Base-by-base conservation (phyloP, 1,140 invertebrate species). In the Diprion similis region DNA sequence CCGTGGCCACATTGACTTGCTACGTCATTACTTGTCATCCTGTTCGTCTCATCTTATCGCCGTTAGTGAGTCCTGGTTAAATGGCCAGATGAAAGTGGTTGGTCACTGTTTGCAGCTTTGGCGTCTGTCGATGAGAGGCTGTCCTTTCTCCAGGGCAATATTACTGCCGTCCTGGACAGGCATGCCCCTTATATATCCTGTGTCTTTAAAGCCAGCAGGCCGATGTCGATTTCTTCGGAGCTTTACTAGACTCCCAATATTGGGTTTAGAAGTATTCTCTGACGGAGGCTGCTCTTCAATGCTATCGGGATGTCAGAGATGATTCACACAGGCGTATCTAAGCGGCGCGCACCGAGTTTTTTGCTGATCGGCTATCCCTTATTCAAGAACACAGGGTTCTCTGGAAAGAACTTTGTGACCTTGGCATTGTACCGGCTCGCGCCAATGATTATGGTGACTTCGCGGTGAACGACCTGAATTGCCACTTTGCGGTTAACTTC, bases 11-110 rank as follows among this genome's bases (percentile, higher is more conserved):
- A 51, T 51, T 10, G 48, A 51, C 15, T 15, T 51, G 9, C 48
- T 51, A 15, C 48, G 48, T 51, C 15, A 10, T 4, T 18, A 24
- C 45, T 17, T 71, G 15, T 0, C 3, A 7, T 64, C 70, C 18
- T 19, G 64, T 9, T 71, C 64, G 8, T 51, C 13, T 0, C 70
- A 71, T 24, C 51, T 71, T 37, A 71, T 71, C 15, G 51, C 70
- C 4, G 11, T 71, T 45, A 24, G 48, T 0, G 70, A 71, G 24
- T 3, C 70, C 45, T 71, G 70, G 70, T n/a, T 71, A 1, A 48
- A 71, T 1, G 2, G 48, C 48, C 8, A 15, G 48, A 51, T 51
- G 48, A 51, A 15, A 51, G 48, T 51, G 48, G 15, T 15, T 51
- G 48, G 48, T 51, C 48, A 15, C 48, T 51, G 8, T 51, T 51